Evolutionary conservation across 2,113 vertebrate genomes (phyloP).

Genomic region (Psettodes erumei): DNA sequence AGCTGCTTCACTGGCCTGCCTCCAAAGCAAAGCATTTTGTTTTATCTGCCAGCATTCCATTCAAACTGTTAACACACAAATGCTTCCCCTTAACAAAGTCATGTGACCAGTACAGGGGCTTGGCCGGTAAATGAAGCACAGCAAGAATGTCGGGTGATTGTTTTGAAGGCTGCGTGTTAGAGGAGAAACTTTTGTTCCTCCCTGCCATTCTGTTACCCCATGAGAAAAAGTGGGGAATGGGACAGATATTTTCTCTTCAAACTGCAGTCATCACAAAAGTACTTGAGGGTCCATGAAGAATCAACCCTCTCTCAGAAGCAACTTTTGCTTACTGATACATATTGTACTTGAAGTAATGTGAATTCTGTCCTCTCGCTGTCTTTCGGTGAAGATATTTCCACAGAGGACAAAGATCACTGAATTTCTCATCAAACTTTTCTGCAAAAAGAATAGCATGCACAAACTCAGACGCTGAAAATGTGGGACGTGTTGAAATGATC

Average conservation of each 20-base stretch:
- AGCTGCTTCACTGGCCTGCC: constrained; percentile 63
- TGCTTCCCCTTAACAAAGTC: constrained; percentile 61
- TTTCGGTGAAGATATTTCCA: background rate
- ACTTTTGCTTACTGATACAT: background rate
- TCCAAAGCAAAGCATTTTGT: constrained; percentile 71
- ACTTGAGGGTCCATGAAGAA: background rate
- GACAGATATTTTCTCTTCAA: constrained; percentile 28
- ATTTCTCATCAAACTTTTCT: background rate
- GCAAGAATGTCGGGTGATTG: constrained; percentile 44
- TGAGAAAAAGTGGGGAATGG: constrained; percentile 24
- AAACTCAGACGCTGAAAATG: background rate
- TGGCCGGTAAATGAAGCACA: constrained; percentile 45
- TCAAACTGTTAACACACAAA: constrained; percentile 62
- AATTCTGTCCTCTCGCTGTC: background rate
- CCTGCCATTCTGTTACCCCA: background rate
- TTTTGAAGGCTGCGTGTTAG: constrained; percentile 24
- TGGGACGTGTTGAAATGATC: background rate
- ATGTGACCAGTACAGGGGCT: constrained; percentile 40
- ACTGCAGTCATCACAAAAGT: constrained; percentile 6
- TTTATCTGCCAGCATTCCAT: constrained; percentile 70
- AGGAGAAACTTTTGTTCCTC: constrained; percentile 11
- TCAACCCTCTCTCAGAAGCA: background rate
- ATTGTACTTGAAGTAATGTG: background rate
- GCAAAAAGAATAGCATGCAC: background rate
- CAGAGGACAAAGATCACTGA: background rate